These are phyloP conservation scores for Gavialis gangeticus DNA, from an alignment of 2,113 vertebrate species.

Conservation along the genomic window DNA sequence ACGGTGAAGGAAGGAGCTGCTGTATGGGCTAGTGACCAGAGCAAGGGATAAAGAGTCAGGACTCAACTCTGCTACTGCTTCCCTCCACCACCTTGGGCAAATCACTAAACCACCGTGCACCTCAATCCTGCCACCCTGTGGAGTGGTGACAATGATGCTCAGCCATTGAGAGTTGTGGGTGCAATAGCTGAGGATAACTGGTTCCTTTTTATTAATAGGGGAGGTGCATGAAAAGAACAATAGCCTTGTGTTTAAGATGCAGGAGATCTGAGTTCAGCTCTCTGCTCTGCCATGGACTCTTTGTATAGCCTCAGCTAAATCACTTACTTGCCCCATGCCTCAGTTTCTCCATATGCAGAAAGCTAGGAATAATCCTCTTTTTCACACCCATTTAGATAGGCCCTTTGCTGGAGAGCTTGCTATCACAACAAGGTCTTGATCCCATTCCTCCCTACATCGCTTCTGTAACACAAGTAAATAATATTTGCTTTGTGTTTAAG, in stretches of 20 bases:
- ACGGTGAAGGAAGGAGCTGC: not conserved
- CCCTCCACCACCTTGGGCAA: fast-evolving
- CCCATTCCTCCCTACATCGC: not conserved
- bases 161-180: fast-evolving
- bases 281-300: not conserved
- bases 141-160: not conserved
- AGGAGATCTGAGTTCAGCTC: not conserved
- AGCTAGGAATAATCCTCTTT: not conserved
- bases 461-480: slow-evolving; percentile 36
- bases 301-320: not conserved
- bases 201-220: not conserved
- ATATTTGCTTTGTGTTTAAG: slow-evolving; percentile 46
- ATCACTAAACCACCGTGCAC: not conserved
- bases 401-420: too few species aligned
- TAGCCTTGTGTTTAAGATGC: not conserved
- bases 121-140: not conserved
- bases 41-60: not conserved
- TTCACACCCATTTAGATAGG: not conserved
- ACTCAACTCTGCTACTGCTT: not conserved
- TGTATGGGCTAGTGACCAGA: not conserved
- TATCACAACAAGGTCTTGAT: not conserved
- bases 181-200: not conserved
- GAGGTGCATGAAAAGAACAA: not conserved
- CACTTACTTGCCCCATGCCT: fast-evolving
- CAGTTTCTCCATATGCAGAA: not conserved